Conservation (phyloP, 1,140 invertebrate genomes). For the Drosophila pruinosa region DNA sequence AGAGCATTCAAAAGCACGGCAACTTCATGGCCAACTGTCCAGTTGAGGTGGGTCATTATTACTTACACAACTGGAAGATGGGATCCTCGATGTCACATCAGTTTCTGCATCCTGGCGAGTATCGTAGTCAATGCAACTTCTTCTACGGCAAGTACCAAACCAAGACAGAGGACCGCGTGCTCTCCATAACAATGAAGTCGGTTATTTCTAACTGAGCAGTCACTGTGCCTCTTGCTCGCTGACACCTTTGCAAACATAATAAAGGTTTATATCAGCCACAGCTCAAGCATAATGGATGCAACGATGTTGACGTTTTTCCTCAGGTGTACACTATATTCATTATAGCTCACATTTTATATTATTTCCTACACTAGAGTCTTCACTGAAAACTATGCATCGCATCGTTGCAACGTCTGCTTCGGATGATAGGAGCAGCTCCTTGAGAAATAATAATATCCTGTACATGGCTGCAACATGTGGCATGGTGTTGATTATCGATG, state of each 20-base stretch:
- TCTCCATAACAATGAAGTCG: conserved; percentile 1
- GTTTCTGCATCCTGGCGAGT: conserved; percentile 64
- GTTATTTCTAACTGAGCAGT: not conserved
- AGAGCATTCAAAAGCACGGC: conserved; percentile 47
- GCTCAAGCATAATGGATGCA: conserved; percentile 43
- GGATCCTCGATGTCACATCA: conserved; percentile 48
- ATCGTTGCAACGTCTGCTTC: conserved; percentile 26
- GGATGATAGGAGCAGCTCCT: conserved; percentile 26
- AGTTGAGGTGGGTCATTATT: conserved; percentile 53
- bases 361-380: not conserved
- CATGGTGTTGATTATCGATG: conserved; percentile 58
- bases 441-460: conserved; percentile 68
- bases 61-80: conserved; percentile 56
- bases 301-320: conserved; percentile 49
- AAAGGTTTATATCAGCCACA: conserved; percentile 10
- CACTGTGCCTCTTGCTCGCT: not conserved
- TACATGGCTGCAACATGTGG: conserved; percentile 71
- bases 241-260: conserved; percentile 3
- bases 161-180: conserved; percentile 27
- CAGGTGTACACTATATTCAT: conserved; percentile 34
- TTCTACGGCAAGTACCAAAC: conserved; percentile 61
- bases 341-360: conserved; percentile 20
- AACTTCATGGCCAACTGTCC: conserved; percentile 68
- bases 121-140: conserved; percentile 34
- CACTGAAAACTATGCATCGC: not conserved